Evolutionary conservation across 2,113 vertebrate species (phyloP), one percentile per base, ranked within the genome.

Genomic region (Microcebus ravelobensis): DNA sequence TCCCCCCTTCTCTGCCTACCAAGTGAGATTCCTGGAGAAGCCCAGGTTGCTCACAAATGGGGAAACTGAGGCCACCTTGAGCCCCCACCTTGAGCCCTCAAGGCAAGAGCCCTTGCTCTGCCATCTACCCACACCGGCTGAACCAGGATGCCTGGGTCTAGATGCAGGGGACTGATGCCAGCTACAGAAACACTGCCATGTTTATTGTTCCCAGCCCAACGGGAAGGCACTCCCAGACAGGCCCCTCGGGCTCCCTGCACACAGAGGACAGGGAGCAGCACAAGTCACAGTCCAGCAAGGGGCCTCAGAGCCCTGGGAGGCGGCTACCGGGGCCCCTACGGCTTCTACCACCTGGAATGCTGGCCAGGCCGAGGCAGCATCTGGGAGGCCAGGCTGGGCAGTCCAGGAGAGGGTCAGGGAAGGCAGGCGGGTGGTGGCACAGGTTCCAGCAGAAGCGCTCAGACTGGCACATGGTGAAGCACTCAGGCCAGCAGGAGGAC

Each of bases 121-220:
- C 14, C 9, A 45, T 50, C 45, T 23, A 1, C 90, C 84, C 12
- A 15, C 29, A n/a, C 36, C 39, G 7, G 3, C 25, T 7, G 48
- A 50, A 27, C 36, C 55, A 36, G 42, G 55, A 61, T 1, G 0
- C 45, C 17, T 0, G 11, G 48, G 39, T 20, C 50, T 18, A 52
- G 10, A 10, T 1, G 20, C 25, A 20, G 1, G 52, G 27, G 29
- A 27, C 6, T 2, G 21, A 71, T 3, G 13, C 57, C 8, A 27
- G 42, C 23, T 29, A 39, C n/a, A 81, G 29, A 83, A 45, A 39
- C 74, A 39, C 8, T 2, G 36, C 50, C 14, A 57, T 20, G 8
- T 98, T 98, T 98, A 98, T 94, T 97, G 86, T 76, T 74, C 39
- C 52, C 27, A 23, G 34, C 31, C 45, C 65, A 20, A 52, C 0